Base-by-base conservation (phyloP, 2,797 vertebrate genomes). In the Rhabdomys pumilio region DNA sequence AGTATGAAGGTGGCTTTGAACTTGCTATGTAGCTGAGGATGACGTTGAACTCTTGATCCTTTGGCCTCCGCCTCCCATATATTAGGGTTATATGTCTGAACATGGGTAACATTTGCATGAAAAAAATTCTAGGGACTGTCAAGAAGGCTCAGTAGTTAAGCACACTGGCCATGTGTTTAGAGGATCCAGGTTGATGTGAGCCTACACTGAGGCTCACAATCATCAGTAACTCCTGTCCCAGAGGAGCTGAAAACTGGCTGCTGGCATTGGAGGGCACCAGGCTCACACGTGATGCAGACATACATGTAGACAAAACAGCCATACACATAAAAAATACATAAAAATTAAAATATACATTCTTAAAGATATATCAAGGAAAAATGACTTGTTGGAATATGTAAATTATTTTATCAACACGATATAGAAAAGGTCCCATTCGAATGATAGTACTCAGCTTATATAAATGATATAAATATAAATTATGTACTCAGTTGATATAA, bases 301-400 rank as follows among this genome's bases (percentile, higher is more conserved):
- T 22, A 11, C 41, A 22, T 47, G 29, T 41, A 47, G 61, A 11
- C 10, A 20, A 65, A 65, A 65, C 26, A 84, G 26, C 57, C 59
- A 84, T 22, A 47, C 59, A 44, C 14, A 63, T 47, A 83, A 44
- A 75, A 76, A 61, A 26, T 61, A 61, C 38, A 83, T 31, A 63
- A 63, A 38, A 82, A 47, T 47, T 65, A 65, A 65, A 84, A 20
- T 11, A 84, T 44, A 41, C 26, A 50, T 83, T 73, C 34, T 94
- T 34, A 94, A 95, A 63, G 24, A 80, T 69, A 17, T 13, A 44
- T 57, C 44, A 76, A 82, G 50, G 72, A 50, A 0, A 22, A 95
- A 75, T 87, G 34, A 89, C 61, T 77, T 88, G 19, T 89, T n/a
- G 63, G 24, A 19, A n/a, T 90, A 84, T 84, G 87, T 93, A 93